phyloP scores from a whole-genome alignment of 2,797 vertebrate genomes.

The Octomys mimax region DNA sequence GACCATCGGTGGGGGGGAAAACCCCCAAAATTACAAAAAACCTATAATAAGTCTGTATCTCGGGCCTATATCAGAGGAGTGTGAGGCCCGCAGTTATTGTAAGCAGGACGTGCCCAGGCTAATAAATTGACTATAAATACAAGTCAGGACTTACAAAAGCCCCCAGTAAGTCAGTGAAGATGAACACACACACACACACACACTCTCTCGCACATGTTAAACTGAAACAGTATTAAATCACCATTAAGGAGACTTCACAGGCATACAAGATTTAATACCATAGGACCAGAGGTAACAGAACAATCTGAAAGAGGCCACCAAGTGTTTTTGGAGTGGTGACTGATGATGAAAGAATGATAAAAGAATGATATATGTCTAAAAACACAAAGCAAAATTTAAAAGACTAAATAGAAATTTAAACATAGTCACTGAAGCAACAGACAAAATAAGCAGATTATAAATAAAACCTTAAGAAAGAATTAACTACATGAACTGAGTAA shows the following conservation, averaged over 20 bases:
- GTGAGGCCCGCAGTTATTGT: not conserved
- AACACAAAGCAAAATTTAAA: slow-evolving; percentile 5
- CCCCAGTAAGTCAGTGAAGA: not conserved
- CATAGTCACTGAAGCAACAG: not conserved
- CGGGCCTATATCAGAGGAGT: not conserved
- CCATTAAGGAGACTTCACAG: not conserved
- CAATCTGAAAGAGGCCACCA: not conserved
- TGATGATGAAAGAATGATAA: not conserved
- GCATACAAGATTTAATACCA: not conserved
- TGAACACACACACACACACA: not conserved
- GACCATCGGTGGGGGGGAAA: slow-evolving; percentile 49
- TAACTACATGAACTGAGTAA: not conserved
- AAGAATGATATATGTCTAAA: slow-evolving; percentile 3
- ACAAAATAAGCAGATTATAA: not conserved
- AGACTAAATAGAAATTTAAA: slow-evolving; percentile 5
- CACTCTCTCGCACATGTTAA: not conserved
- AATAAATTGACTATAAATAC: slow-evolving; percentile 28
- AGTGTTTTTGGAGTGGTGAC: slow-evolving; percentile 19
- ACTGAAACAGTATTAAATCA: not conserved
- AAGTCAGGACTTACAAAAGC: slow-evolving; percentile 28
- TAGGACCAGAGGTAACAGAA: not conserved
- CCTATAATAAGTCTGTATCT: slow-evolving; percentile 32
- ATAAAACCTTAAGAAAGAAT: slow-evolving; percentile 45
- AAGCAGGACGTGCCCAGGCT: not conserved
- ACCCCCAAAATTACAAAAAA: not conserved